Conservation (phyloP, 2,113 vertebrate species). For the Catharus bicknelli region DNA sequence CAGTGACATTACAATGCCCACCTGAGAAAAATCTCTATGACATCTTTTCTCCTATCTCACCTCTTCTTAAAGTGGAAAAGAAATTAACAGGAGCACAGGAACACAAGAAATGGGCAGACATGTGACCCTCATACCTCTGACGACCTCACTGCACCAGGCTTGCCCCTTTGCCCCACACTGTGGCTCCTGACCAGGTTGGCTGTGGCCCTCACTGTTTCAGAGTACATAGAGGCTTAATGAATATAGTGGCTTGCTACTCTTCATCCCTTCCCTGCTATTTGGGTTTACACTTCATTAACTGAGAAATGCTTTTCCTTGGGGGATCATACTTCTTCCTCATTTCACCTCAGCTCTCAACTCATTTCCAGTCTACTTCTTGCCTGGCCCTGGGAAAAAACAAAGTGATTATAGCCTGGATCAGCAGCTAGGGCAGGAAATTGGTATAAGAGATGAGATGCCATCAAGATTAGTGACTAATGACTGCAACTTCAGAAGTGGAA, state of each 20-base stretch:
- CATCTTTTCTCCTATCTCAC: not conserved
- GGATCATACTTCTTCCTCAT: slow-evolving; percentile 13
- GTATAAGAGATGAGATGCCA: not conserved
- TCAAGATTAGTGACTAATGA: not conserved
- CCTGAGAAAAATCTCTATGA: not conserved
- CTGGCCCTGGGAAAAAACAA: not conserved
- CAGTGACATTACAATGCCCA: not conserved
- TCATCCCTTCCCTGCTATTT: not conserved
- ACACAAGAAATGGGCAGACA: not conserved
- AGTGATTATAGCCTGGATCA: not conserved
- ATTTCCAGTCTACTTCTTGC: not conserved
- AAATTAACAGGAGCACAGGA: not conserved
- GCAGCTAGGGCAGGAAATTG: not conserved
- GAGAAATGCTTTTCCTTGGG: slow-evolving; percentile 6
- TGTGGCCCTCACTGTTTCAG: not conserved
- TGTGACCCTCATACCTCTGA: not conserved
- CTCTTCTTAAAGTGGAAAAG: not conserved
- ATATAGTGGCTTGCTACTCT: not conserved
- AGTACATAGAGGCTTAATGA: not conserved
- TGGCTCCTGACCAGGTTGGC: not conserved
- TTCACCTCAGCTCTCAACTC: not conserved
- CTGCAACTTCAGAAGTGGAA: not conserved
- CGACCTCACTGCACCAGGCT: not conserved
- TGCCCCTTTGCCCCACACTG: not conserved
- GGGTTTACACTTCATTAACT: slow-evolving; percentile 35